A percentile compares a stretch with the other conserved stretches of the same genome.
Evolutionary conservation across 1,140 invertebrate genomes (phyloP).

Genomic region (Apocrypta bakeri): DNA sequence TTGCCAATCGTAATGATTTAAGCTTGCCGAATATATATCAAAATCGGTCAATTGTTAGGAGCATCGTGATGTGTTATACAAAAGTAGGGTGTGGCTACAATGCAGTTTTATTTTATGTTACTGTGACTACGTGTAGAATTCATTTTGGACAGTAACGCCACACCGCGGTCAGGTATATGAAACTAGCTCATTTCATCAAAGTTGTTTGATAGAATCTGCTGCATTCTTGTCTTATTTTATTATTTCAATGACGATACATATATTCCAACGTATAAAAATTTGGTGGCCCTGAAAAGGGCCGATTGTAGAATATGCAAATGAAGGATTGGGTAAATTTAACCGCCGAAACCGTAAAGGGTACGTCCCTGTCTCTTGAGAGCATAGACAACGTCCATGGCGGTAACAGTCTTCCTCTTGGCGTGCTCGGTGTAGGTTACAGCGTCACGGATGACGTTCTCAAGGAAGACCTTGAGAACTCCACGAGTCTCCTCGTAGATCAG

Average conservation of each 20-base stretch:
- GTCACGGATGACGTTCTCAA: conserved; percentile 36
- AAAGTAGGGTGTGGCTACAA: too few species aligned
- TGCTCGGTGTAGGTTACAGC: conserved; percentile 31
- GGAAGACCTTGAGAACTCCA: conserved; percentile 56
- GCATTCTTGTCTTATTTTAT: too few species aligned
- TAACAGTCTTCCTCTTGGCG: conserved; percentile 75
- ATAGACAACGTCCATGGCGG: conserved; percentile 60
- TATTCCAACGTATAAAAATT: background rate
- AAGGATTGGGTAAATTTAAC: background rate
- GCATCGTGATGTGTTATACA: too few species aligned
- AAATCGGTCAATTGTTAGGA: too few species aligned
- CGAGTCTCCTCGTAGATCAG: conserved; percentile 39
- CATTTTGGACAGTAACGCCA: too few species aligned
- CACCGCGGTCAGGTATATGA: too few species aligned
- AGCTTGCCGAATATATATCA: too few species aligned
- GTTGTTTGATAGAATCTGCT: too few species aligned
- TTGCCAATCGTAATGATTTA: too few species aligned
- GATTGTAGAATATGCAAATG: background rate
- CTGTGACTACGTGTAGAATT: too few species aligned
- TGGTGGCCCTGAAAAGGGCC: background rate
- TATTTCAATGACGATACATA: background rate
- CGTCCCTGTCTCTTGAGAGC: conserved; percentile 5
- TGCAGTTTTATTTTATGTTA: too few species aligned
- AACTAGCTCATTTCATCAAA: too few species aligned
- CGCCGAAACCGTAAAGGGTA: conserved; percentile 14